A percentile compares a stretch with the other conserved stretches of the same genome.
Evolutionary conservation across 37 sponge, comb jelly and placozoan genomes (phyloP).

Genomic region (Petrosia ficiformis): DNA sequence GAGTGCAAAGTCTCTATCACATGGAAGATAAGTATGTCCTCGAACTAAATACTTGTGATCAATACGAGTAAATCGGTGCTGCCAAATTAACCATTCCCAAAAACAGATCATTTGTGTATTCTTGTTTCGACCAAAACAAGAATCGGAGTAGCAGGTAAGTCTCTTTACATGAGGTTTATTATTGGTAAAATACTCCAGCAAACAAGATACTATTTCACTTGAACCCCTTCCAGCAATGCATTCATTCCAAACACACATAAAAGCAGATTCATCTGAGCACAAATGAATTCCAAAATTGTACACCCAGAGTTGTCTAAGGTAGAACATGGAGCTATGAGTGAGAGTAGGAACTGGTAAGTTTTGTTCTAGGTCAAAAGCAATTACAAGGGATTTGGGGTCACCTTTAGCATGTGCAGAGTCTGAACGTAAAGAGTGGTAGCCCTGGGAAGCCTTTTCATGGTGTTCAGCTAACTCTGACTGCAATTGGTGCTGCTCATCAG

Average conservation of each 20-base stretch:
- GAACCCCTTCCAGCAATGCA: slow-evolving; percentile 25
- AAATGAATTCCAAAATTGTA: slow-evolving; percentile 49
- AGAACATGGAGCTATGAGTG: slow-evolving; percentile 36
- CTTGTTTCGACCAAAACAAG: slow-evolving; percentile 45
- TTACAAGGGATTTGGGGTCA: background rate
- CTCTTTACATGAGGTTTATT: background rate
- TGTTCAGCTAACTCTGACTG: slow-evolving; percentile 35
- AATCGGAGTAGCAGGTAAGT: slow-evolving; percentile 36
- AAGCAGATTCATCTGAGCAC: background rate
- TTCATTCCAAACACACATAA: slow-evolving; percentile 37
- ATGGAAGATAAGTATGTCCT: slow-evolving; percentile 2
- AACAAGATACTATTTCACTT: no score
- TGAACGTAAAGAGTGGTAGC: slow-evolving; percentile 25
- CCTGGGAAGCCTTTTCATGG: slow-evolving; percentile 37
- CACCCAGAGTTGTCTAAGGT: slow-evolving; percentile 46
- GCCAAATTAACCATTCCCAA: no score
- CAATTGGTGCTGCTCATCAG: no score
- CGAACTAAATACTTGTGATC: slow-evolving; percentile 43
- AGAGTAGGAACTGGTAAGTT: slow-evolving; percentile 42
- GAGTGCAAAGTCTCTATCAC: slow-evolving; percentile 14
- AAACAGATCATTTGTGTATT: slow-evolving; percentile 37
- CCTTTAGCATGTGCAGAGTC: slow-evolving; percentile 17
- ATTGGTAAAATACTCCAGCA: no score
- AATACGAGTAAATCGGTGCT: slow-evolving; percentile 10
- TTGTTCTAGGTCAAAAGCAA: slow-evolving; percentile 54